These are phyloP conservation scores for Lithosia quadra DNA, from an alignment of 2,888 invertebrate species.

Conservation along the genomic window DNA sequence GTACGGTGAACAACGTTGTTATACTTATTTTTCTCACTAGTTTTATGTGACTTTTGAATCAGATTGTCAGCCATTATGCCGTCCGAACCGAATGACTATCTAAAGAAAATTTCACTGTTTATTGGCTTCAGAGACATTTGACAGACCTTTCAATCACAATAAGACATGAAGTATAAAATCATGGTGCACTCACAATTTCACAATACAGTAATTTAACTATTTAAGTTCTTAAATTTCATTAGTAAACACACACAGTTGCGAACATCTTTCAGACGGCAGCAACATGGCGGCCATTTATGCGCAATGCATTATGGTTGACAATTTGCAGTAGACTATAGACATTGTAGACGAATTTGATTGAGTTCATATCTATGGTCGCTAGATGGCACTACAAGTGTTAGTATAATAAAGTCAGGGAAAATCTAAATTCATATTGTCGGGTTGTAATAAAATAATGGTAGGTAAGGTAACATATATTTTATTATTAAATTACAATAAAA, in stretches of 20 bases:
- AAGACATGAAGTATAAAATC: conserved; percentile 83
- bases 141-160: conserved; percentile 82
- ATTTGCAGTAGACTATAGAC: conserved; percentile 84
- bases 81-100: conserved; percentile 87
- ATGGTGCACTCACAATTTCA: conserved; percentile 87
- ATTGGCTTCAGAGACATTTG: conserved; percentile 87
- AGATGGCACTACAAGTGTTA: conserved; percentile 60
- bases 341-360: conserved; percentile 64
- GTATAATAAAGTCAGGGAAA: neutral
- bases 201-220: conserved; percentile 84
- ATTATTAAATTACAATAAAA: neutral
- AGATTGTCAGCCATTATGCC: conserved; percentile 89
- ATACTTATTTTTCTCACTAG: conserved; percentile 88
- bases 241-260: conserved; percentile 87
- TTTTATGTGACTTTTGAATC: conserved; percentile 88
- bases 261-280: conserved; percentile 87
- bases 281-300: conserved; percentile 88
- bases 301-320: conserved; percentile 88
- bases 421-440: neutral
- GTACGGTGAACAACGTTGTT: conserved; percentile 90
- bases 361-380: conserved; percentile 55
- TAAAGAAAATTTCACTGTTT: conserved; percentile 87
- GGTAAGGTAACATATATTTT: neutral
- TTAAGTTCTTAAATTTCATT: conserved; percentile 85
- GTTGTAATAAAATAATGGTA: neutral